Evolutionary conservation across 1,140 invertebrate species (phyloP), one percentile per base, ranked within the genome.

Genomic region (Caerostris darwini): DNA sequence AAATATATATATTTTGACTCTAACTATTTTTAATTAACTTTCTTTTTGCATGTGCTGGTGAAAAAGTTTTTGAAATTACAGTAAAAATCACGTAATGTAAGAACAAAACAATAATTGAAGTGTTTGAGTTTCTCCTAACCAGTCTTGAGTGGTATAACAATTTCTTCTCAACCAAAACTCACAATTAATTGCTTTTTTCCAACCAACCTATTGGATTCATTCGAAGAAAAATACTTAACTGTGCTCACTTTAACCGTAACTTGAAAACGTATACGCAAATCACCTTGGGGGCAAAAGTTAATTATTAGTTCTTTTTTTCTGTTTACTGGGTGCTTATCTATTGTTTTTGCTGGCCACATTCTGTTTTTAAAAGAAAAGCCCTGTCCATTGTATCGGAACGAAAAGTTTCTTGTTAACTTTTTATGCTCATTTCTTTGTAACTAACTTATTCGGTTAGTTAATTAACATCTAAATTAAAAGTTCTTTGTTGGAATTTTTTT

Each of bases 381-480:
- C 0, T 77, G 71, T 0, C 12, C 7, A 53, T 53, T 77, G 34
- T 77, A 12, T 77, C 10, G 8, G 19, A 50, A 10, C 8, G 34
- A 77, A 53, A 77, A 50, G 7, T 50, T 50, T 77, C 34, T 77
- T 50, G 8, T 77, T 77, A 34, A 5, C 8, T 53, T 53, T 77
- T 77, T 77, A 12, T 5, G 10, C 3, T 7, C 34, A 53, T 77
- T 77, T 77, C 71, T 77, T 77, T 77, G 12, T 53, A 77, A 53
- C 71, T 77, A 53, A 77, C 8, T 77, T 53, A 77, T 50, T 77
- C 10, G 8, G 6, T 50, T 77, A 77, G 71, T 77, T 77, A 77
- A 77, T 77, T 77, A 77, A 53, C 71, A 77, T 77, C 71, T 77
- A 77, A 77, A 77, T 77, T 77, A 50, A 77, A 14, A 7, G 34